A percentile compares a stretch with the other conserved stretches of the same genome.
These are phyloP conservation scores for Spisula solida DNA, from an alignment of 2,888 invertebrate species.

Conservation along the genomic window DNA sequence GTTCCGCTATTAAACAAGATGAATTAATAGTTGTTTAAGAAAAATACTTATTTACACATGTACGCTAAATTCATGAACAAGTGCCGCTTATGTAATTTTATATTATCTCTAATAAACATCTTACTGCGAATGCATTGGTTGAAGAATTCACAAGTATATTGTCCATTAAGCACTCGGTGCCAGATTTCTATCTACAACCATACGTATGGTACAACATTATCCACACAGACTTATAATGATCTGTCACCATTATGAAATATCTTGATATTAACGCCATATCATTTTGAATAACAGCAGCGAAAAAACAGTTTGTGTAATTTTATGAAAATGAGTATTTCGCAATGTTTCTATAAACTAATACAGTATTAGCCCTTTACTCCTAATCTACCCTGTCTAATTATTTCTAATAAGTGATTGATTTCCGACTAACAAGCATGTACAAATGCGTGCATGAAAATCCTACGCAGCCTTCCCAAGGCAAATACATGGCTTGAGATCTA, in stretches of 20 bases:
- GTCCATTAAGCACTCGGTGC: neutral
- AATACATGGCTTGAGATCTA: no score
- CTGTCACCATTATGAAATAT: neutral
- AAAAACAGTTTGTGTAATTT: neutral
- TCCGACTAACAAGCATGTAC: no score
- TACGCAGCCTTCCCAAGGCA: no score
- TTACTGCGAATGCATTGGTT: neutral
- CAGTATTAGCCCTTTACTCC: no score
- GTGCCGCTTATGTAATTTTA: constrained; percentile 14
- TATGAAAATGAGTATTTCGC: no score
- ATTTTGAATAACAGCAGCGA: neutral
- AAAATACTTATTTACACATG: neutral
- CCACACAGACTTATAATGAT: neutral
- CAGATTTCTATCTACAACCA: neutral
- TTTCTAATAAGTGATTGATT: no score
- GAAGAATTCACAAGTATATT: neutral
- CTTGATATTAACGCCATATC: neutral
- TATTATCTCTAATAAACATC: neutral
- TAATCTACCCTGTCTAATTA: no score
- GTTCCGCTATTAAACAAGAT: neutral
- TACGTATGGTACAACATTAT: neutral
- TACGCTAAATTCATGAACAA: neutral
- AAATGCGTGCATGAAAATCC: no score
- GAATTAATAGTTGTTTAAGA: neutral
- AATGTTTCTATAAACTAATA: no score